phyloP scores from a whole-genome alignment of 1,140 invertebrate species.

The Ips typographus region DNA sequence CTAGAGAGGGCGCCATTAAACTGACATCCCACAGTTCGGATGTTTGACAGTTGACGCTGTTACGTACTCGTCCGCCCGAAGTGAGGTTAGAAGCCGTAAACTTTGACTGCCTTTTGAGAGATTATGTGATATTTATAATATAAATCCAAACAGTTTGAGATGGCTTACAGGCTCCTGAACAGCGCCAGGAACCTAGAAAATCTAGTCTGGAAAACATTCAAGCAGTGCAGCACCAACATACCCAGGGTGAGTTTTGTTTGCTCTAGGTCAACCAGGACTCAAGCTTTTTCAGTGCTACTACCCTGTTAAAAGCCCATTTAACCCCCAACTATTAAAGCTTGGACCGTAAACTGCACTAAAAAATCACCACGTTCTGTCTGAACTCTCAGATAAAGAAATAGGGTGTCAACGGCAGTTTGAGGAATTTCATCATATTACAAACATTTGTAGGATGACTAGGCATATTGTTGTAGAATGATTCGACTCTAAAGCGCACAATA shows the following conservation, averaged over 20 bases:
- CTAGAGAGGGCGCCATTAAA: too few relatives aligned
- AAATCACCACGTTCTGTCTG: background rate
- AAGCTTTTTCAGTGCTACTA: constrained; percentile 18
- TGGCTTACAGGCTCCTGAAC: constrained; percentile 52
- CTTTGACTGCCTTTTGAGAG: constrained; percentile 18
- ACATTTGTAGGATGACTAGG: too few relatives aligned
- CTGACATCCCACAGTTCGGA: too few relatives aligned
- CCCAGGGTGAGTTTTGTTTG: constrained; percentile 40
- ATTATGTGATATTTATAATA: constrained; percentile 30
- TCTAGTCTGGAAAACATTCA: constrained; percentile 49
- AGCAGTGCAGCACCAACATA: constrained; percentile 42
- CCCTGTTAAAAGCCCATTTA: background rate
- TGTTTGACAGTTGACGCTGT: too few relatives aligned
- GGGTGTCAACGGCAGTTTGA: too few relatives aligned
- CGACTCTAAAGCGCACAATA: constrained; percentile 50
- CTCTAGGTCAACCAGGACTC: constrained; percentile 21
- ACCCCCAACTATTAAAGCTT: background rate
- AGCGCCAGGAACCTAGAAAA: constrained; percentile 50
- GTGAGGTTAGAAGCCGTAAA: constrained; percentile 14
- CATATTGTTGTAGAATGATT: constrained; percentile 35
- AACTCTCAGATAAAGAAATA: too few relatives aligned
- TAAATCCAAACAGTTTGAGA: constrained; percentile 35
- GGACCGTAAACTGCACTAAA: background rate
- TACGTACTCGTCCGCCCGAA: background rate
- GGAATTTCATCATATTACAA: too few relatives aligned